A percentile compares a stretch with the other conserved stretches of the same genome.
These are phyloP conservation scores for Dinocampus coccinellae DNA, from an alignment of 2,888 invertebrate species.

Conservation along the genomic window DNA sequence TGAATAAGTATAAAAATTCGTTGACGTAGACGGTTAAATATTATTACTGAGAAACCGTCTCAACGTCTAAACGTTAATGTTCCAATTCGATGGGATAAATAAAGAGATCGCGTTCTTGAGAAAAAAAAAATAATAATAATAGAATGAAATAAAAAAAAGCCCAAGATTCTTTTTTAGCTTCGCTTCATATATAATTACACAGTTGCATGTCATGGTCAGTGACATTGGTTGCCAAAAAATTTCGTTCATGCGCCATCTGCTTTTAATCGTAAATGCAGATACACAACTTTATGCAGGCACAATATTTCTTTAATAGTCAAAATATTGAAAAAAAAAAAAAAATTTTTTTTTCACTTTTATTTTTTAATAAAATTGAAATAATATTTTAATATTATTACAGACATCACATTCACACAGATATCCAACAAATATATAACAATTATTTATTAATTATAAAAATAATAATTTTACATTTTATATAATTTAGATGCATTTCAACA, in stretches of 20 bases:
- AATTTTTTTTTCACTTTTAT: background rate
- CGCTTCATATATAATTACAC: constrained; percentile 46
- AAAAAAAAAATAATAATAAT: constrained; percentile 14
- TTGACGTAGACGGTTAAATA: background rate
- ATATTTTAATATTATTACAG: background rate
- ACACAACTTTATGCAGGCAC: background rate
- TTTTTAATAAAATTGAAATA: background rate
- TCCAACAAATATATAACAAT: background rate
- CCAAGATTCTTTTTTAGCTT: constrained; percentile 39
- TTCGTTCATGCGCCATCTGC: constrained; percentile 17
- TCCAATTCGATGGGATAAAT: background rate
- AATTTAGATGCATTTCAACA: constrained; percentile 63
- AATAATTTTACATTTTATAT: constrained; percentile 39
- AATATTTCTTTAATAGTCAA: background rate
- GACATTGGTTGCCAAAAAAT: constrained; percentile 50
- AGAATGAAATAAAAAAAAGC: no score
- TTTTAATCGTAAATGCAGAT: background rate
- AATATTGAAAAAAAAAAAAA: constrained; percentile 1
- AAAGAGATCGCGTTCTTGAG: constrained; percentile 32
- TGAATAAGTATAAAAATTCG: background rate
- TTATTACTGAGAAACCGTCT: background rate
- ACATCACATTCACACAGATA: background rate
- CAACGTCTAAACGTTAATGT: background rate
- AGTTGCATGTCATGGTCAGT: constrained; percentile 51
- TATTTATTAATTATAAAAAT: background rate